Evolutionary conservation across 2,888 invertebrate genomes (phyloP), one percentile per base, ranked within the genome.

Genomic region (Chirona hameri): DNA sequence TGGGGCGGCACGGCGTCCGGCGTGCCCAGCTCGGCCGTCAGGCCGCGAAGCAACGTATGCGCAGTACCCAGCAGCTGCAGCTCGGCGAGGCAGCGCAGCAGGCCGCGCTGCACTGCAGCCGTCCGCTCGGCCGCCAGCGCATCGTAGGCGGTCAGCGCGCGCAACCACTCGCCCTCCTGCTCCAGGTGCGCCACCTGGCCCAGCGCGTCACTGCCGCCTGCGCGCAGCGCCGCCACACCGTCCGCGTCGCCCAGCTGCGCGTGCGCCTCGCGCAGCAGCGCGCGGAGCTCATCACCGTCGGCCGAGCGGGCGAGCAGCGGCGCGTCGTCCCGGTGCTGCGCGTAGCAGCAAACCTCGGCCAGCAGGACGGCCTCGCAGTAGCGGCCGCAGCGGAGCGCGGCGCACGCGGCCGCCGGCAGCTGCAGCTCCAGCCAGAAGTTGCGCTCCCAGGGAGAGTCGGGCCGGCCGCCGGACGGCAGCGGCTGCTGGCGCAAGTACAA

Each of bases 331-430:
- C 27, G 80, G 5, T 15, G 52, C 18, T 15, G 14, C 1, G 27
- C 52, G 80, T 80, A 80, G 80, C 80, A 80, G 48, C 52, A 80
- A 7, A 52, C 27, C 80, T 80, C 52, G 15, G 79, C 80, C 52
- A 80, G 80, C 48, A 80, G 79, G 27, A 80, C 27, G 7, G 80
- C 80, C 27, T 80, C 52, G 52, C 52, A 80, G 27, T n/a, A n/a
- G 29, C 24, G 52, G n/a, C 52, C 48, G 27, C 48, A 48, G 80
- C 52, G 52, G 7, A 80, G 52, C 18, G 80, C 80, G 5, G 52
- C 80, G 52, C 52, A 0, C 9, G 80, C 80, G 15, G 80, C 79
- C 52, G 80, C 52, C 80, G 79, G 18, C 52, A 80, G 52, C 5
- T 18, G 7, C 27, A 80, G 46, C 4, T n/a, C 27, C 80, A 80